These are phyloP conservation scores for Drosophila putrida DNA, from an alignment of 2,888 invertebrate genomes.

Conservation along the genomic window DNA sequence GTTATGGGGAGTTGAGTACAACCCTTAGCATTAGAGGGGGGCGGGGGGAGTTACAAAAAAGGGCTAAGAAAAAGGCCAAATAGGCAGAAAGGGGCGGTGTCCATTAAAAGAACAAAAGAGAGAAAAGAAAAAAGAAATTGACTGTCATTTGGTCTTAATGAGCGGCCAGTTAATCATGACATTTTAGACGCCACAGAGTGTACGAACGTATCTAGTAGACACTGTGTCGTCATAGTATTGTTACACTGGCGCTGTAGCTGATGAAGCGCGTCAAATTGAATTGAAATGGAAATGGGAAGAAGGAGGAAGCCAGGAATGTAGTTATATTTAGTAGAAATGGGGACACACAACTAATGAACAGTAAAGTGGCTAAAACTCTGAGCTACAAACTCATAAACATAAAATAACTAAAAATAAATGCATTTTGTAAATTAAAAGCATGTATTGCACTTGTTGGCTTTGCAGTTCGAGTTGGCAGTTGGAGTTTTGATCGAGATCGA, in stretches of 20 bases:
- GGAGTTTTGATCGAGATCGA: constrained; percentile 5
- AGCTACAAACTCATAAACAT: background rate
- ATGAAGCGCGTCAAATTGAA: constrained; percentile 16
- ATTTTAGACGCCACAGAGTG: constrained; percentile 65
- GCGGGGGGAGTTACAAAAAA: background rate
- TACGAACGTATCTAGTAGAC: background rate
- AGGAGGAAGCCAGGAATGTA: background rate
- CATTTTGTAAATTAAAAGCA: constrained; percentile 43
- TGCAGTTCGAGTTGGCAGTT: background rate
- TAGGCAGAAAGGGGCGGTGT: background rate
- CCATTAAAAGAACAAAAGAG: constrained; percentile 16
- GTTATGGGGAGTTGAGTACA: constrained; percentile 19
- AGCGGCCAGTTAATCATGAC: constrained; percentile 79
- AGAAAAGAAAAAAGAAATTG: background rate
- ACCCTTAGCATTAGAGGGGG: background rate
- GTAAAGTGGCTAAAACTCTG: constrained; percentile 27
- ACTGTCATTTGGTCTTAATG: constrained; percentile 70
- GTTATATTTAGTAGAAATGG: background rate
- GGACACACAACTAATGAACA: constrained; percentile 20
- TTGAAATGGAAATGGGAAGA: no score
- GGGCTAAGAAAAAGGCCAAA: background rate
- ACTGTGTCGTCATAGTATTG: background rate
- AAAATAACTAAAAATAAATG: constrained; percentile 52
- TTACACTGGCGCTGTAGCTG: background rate
- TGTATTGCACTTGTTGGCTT: constrained; percentile 15